Evolutionary conservation across 2,888 invertebrate species (phyloP).

Genomic region (Polyommatus iphigenia): DNA sequence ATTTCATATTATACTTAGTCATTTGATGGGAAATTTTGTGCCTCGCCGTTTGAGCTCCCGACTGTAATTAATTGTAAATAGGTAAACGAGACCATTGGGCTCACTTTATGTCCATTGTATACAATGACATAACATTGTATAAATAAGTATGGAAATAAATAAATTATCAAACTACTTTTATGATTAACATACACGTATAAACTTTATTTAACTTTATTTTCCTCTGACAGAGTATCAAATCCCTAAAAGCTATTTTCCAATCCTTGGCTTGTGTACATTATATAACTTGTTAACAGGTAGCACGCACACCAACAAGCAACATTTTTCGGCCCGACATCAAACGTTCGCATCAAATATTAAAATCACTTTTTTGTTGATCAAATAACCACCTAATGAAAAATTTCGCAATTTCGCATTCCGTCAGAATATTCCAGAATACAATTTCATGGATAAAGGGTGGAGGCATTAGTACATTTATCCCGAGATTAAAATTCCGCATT

Average conservation of each 20-base stretch:
- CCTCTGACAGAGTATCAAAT: background rate
- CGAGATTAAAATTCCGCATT: constrained; percentile 66
- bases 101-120: too few relatives aligned
- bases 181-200: too few relatives aligned
- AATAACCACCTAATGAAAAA: constrained; percentile 20
- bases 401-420: constrained; percentile 7
- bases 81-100: too few relatives aligned
- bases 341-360: constrained; percentile 12
- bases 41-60: too few relatives aligned
- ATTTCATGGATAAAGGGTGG: constrained; percentile 27
- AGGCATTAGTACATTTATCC: constrained; percentile 34
- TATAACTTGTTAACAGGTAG: background rate
- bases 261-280: background rate
- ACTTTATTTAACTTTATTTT: background rate
- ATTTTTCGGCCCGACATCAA: background rate
- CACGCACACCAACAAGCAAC: background rate
- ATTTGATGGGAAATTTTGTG: too few relatives aligned
- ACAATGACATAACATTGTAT: too few relatives aligned
- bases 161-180: too few relatives aligned
- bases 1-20: too few relatives aligned
- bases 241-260: background rate
- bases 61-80: too few relatives aligned
- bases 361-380: constrained; percentile 24
- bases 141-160: too few relatives aligned
- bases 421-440: constrained; percentile 9